A percentile compares a stretch with the other conserved stretches of the same genome.
Evolutionary conservation across 1,140 invertebrate genomes (phyloP).

Genomic region (Oryctes rhinoceros): DNA sequence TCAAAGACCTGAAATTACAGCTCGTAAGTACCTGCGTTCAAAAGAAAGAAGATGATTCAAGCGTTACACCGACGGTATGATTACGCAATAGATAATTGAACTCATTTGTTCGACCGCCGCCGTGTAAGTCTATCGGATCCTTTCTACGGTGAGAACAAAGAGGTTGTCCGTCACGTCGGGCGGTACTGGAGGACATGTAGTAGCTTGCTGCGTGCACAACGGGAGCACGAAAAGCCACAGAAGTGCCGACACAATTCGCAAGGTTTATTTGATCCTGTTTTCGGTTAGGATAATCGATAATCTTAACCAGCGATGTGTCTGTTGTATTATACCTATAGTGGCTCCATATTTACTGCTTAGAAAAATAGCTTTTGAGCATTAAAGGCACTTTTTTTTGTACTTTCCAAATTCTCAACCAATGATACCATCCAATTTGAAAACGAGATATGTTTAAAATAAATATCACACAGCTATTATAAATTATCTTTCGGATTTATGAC

Average conservation of each 20-base stretch:
- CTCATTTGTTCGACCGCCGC: conserved; percentile 6
- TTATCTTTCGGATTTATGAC: too few species aligned
- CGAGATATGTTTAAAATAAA: too few species aligned
- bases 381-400: too few species aligned
- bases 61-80: neutral
- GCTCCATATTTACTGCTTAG: too few species aligned
- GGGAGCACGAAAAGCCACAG: conserved; percentile 1
- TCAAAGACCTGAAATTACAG: neutral
- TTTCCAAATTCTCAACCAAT: too few species aligned
- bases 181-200: neutral
- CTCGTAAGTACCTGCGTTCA: neutral
- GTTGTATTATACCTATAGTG: too few species aligned
- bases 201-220: conserved; percentile 2
- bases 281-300: neutral
- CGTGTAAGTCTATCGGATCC: conserved; percentile 6
- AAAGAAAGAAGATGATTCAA: neutral
- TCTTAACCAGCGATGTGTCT: too few species aligned
- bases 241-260: neutral
- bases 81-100: conserved; percentile 6
- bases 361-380: too few species aligned
- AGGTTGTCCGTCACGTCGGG: conserved; percentile 2
- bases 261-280: neutral
- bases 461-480: too few species aligned
- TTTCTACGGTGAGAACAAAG: conserved; percentile 9
- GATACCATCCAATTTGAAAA: too few species aligned